phyloP scores from a whole-genome alignment of 2,113 vertebrate species.

The Ctenodactylus gundi region DNA sequence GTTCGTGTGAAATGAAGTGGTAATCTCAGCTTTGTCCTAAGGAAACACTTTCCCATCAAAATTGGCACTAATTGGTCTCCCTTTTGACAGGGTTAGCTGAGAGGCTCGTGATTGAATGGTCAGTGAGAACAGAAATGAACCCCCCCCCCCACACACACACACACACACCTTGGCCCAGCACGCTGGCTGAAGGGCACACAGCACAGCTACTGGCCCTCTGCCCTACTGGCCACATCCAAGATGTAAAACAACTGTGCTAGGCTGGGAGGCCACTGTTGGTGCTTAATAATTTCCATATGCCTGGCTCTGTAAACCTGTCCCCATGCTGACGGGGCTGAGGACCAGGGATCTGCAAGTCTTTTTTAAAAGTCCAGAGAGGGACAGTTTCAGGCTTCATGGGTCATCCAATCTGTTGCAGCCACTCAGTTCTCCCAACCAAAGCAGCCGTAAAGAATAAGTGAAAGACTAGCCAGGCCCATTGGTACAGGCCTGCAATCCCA shows the following conservation, averaged over 20 bases:
- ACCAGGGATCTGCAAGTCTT: not conserved
- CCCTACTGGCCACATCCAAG: not conserved
- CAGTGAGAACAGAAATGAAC: slow-evolving; percentile 24
- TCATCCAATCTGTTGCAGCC: not conserved
- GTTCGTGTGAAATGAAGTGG: slow-evolving; percentile 55
- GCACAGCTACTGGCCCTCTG: not conserved
- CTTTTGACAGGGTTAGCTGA: slow-evolving; percentile 43
- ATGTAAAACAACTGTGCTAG: not conserved
- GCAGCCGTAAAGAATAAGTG: not conserved
- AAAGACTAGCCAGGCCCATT: not conserved
- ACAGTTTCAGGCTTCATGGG: not conserved
- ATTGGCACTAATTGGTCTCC: slow-evolving; percentile 58
- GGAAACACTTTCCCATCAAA: slow-evolving; percentile 23
- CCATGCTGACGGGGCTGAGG: not conserved
- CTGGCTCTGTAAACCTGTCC: not conserved
- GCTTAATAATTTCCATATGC: not conserved
- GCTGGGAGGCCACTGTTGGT: not conserved
- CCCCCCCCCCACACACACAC: too few relatives aligned
- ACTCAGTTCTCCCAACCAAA: not conserved
- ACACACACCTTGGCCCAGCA: not conserved
- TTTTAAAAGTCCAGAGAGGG: not conserved
- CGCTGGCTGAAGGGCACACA: not conserved
- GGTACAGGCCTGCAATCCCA: too few relatives aligned
- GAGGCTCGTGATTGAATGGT: not conserved
- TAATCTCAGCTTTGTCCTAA: not conserved